Evolutionary conservation across 1,140 invertebrate genomes (phyloP).

Genomic region (Vanessa tameamea): DNA sequence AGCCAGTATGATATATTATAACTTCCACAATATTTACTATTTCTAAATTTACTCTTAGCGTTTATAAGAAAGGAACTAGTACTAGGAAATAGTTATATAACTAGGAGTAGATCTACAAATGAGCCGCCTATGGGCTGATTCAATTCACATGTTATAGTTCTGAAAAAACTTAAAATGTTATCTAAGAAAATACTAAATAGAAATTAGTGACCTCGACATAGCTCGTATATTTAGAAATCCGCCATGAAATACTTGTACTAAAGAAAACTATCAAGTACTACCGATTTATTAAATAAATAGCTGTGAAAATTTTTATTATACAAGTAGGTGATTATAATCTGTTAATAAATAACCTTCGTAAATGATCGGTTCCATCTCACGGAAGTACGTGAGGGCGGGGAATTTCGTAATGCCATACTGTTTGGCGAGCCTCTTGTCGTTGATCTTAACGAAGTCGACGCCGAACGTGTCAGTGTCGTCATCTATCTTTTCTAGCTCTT

Average conservation of each 20-base stretch:
- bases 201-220: too few species aligned
- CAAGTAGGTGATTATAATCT: background rate
- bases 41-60: background rate
- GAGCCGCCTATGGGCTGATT: too few species aligned
- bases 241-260: too few species aligned
- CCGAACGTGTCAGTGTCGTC: conserved; percentile 96
- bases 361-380: conserved; percentile 94
- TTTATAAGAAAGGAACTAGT: too few species aligned
- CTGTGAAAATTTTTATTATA: background rate
- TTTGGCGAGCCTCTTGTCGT: conserved; percentile 96
- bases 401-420: conserved; percentile 97
- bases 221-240: too few species aligned
- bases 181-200: too few species aligned
- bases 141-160: too few species aligned
- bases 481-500: conserved; percentile 96
- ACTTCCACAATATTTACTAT: background rate
- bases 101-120: background rate
- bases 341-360: conserved; percentile 87
- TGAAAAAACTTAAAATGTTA: too few species aligned
- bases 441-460: conserved; percentile 97
- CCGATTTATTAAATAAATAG: too few species aligned
- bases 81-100: too few species aligned
- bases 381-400: conserved; percentile 96
- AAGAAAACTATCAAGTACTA: too few species aligned
- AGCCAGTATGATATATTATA: background rate